Base-by-base conservation (phyloP, 2,797 vertebrate species). In the Silurus lanzhouensis region DNA sequence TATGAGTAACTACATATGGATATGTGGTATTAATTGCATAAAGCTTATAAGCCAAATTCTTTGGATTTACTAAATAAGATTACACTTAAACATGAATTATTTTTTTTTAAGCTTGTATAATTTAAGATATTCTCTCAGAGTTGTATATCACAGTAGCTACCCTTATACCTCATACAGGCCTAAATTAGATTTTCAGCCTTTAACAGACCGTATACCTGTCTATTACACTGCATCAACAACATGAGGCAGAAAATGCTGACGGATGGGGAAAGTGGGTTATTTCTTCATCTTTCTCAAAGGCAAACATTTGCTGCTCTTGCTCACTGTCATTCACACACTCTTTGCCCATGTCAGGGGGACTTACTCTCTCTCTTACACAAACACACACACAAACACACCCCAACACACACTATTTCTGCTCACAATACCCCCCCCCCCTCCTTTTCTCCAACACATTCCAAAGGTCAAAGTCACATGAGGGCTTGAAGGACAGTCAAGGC, bases 401-500 rank as follows among this genome's bases (percentile, higher is more conserved):
- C 44, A 58, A n/a, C 77, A 48, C 85, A 88, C 86, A 76, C 61
- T 87, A 89, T 91, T 92, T 92, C 91, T 92, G 88, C 89, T 89
- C 71, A 88, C 91, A 84, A 90, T 90, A 74, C 71, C 91, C 93
- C 93, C 93, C 93, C 74, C 93, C 93, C 90, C 93, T 90, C 93
- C 90, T 93, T 90, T 90, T 90, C 83, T 89, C 86, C 92, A 93
- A 94, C 93, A 95, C 92, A 92, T 93, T 96, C 94, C 95, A 95
- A 96, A 95, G 95, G 95, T 96, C 95, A 96, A 94, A 95, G 94
- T 93, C 91, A 92, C 93, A 92, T 92, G 92, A 95, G 94, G 93
- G 94, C 92, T 94, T 96, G 94, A 96, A 96, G 95, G 95, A 95
- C 95, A 93, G 92, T 91, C 88, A 89, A 82, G 91, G 88, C 88